A percentile compares a stretch with the other conserved stretches of the same genome.
phyloP scores from a whole-genome alignment of 2,888 invertebrate genomes.

The Coelopa pilipes region DNA sequence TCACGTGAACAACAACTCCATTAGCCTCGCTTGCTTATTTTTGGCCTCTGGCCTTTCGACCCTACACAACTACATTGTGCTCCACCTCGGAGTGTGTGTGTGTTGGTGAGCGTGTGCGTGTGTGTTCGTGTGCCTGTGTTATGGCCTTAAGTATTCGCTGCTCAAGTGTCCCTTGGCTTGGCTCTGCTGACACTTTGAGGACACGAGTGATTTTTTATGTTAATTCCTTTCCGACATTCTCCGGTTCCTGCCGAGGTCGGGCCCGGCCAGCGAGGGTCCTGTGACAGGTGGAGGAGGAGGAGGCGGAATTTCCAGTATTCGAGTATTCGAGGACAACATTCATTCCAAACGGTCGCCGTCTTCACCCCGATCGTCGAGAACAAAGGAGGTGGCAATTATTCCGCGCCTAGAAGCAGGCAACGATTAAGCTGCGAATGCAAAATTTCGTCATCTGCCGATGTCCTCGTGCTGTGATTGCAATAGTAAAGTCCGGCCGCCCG shows the following conservation, averaged over 20 bases:
- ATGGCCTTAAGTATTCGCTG: too few species aligned
- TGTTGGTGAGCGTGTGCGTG: too few species aligned
- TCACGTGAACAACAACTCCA: background rate
- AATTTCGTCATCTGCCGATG: background rate
- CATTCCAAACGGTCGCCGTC: background rate
- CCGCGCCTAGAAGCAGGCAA: too few species aligned
- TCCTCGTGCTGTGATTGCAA: background rate
- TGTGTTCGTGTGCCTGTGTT: too few species aligned
- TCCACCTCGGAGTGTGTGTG: background rate
- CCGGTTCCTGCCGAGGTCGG: too few species aligned
- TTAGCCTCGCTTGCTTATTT: background rate
- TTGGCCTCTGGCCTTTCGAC: background rate
- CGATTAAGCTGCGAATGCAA: background rate
- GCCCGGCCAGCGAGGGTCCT: background rate
- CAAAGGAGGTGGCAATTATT: too few species aligned
- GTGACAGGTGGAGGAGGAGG: background rate
- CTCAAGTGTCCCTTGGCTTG: background rate
- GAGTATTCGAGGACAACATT: background rate
- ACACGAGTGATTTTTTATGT: constrained; percentile 11
- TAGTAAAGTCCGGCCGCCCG: background rate
- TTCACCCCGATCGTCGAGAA: background rate
- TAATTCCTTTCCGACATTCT: background rate
- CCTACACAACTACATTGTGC: background rate
- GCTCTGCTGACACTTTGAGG: background rate
- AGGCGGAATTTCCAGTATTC: background rate